Base-by-base conservation (phyloP, 2,113 vertebrate species). In the Rynchops niger region DNA sequence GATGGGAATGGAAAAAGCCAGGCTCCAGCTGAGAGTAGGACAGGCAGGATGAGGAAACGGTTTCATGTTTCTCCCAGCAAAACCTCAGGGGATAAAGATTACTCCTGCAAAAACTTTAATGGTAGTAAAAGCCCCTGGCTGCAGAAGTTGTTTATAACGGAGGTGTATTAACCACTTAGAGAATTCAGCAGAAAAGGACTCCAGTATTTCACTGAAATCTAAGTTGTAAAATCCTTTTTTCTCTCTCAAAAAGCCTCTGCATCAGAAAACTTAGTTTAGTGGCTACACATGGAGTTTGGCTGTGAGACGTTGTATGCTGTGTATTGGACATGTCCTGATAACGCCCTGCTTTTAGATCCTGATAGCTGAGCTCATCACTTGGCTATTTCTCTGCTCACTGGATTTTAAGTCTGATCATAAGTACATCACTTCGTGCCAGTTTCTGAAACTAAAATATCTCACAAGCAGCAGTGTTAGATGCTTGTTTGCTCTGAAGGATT, bases 41-140 rank as follows among this genome's bases (percentile, higher is more conserved):
- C 81, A 90, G 53, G 62, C 53, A 96, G 78, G 81, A 93, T 91
- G 81, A 95, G 93, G 81, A 96, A 95, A 94, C 20, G 65, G 93
- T 95, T 96, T 97, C 91, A 89, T 92, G 89, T 96, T 97, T 92
- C 93, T 97, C 84, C 94, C 82, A 73, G 81, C 38, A 91, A 87
- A 85, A 30, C 69, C 97, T 91, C 91, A 34, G 67, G 96, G 84
- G 70, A 96, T 79, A 86, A 93, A 90, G 91, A 91, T 95, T 91
- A 95, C 67, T 91, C 86, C 88, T 95, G 66, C 34, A 91, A 91
- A 94, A 96, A 82, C 91, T 91, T 87, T 72, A 84, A 55, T 63
- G 81, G 88, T 96, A 95, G 94, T 95, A 96, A 97, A 97, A 96
- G 63, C 47, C 59, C 85, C 62, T 92, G 96, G 94, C 96, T 95